Base-by-base conservation (phyloP, 2,113 vertebrate species). In the Megalops atlanticus region DNA sequence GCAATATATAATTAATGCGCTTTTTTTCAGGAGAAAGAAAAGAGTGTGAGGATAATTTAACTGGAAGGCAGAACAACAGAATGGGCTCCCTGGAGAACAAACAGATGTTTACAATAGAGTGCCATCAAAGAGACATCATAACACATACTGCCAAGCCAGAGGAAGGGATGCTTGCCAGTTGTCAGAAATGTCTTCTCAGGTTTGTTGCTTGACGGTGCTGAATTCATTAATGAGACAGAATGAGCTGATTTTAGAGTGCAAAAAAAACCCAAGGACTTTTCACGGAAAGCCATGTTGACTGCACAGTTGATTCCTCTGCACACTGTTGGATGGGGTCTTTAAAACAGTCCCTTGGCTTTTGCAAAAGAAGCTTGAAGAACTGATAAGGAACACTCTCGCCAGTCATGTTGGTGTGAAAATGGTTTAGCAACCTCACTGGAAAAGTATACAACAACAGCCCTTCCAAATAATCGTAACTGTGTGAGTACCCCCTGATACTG, bases 31-130 rank as follows among this genome's bases (percentile, higher is more conserved):
- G 68, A 79, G 81, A 81, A 68, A 45, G 40, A 41, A 54, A 58
- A 14, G 77, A 47, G 40, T 79, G 71, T 77, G 77, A 3, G 36
- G 79, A 78, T 84, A 83, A 84, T 84, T 86, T 79, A 81, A 81
- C 78, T 45, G 73, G 83, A 85, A 78, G 79, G 33, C 24, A 74
- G 43, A 36, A 52, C 79, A 76, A 75, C 68, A 81, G 74, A 78
- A 80, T 47, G 74, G 74, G 41, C 33, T 86, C 86, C 83, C 83
- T n/a, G 70, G 86, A 84, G 83, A 86, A 80, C 77, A 85, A 88
- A 86, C 87, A 88, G 87, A 88, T 86, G 86, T 88, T 86, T 86
- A 85, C 83, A 86, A 85, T 83, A 79, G 47, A 78, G 80, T 47
- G 71, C 38, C 81, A 85, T 86, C 87, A 88, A 86, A 85, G 83